Evolutionary conservation across 92 coral and sea anemone genomes (phyloP).

Genomic region (Zoanthus solanderi): DNA sequence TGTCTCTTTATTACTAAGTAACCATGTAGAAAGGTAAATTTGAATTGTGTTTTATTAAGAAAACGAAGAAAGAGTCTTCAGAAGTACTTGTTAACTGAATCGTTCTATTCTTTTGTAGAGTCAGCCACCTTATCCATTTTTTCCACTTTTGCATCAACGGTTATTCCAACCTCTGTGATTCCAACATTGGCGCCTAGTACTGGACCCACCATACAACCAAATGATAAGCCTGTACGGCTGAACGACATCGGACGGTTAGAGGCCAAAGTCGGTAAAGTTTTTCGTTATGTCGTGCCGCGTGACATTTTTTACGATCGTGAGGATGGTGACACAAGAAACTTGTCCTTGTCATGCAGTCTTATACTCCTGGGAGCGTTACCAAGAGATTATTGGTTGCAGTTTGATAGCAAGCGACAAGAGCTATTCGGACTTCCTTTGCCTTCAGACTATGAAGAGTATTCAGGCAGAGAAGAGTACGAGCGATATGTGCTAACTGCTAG

Average conservation of each 20-base stretch:
- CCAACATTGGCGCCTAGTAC: conserved; percentile 51
- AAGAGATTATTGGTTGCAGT: conserved; percentile 82
- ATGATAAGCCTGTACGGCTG: conserved; percentile 64
- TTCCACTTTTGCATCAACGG: conserved; percentile 2
- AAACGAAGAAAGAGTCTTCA: too few relatives aligned
- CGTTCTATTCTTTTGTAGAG: not conserved
- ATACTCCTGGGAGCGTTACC: conserved; percentile 58
- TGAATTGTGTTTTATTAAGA: too few relatives aligned
- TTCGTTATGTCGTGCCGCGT: conserved; percentile 69
- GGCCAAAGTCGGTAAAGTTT: conserved; percentile 83
- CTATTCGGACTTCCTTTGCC: conserved; percentile 82
- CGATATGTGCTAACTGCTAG: conserved; percentile 77
- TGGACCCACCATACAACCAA: conserved; percentile 69
- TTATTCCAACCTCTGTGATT: conserved; percentile 45
- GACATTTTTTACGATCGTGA: conserved; percentile 93
- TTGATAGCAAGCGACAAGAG: conserved; percentile 71
- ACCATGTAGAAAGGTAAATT: too few relatives aligned
- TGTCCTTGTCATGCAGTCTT: conserved; percentile 59
- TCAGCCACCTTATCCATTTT: not conserved
- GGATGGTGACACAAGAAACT: conserved; percentile 84
- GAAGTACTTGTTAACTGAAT: not conserved
- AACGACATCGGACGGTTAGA: conserved; percentile 85
- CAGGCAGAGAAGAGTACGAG: conserved; percentile 60
- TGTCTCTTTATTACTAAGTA: too few relatives aligned
- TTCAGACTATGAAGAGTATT: conserved; percentile 59